Conservation (phyloP, 64 coral and sea anemone genomes). For the Stylophora pistillata region DNA sequence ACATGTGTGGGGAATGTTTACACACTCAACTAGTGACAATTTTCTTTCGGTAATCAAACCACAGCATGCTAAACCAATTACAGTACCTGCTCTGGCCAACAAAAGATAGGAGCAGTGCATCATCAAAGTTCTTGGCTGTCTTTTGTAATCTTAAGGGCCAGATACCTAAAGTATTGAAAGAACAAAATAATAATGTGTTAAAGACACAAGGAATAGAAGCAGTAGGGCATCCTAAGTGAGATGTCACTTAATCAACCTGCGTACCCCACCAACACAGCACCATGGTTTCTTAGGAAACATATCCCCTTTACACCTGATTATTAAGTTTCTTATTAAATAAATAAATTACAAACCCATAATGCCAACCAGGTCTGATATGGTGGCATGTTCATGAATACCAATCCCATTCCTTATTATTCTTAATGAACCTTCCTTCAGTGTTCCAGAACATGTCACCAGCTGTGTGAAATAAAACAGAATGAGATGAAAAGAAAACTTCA, state of each 20-base stretch:
- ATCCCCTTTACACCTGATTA: too few species aligned
- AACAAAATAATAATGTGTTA: background rate
- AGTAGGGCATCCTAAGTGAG: too few species aligned
- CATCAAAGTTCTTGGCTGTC: constrained; percentile 74
- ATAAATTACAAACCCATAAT: constrained; percentile 82
- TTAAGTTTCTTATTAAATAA: too few species aligned
- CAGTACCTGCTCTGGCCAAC: constrained; percentile 89
- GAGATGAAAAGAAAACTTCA: background rate
- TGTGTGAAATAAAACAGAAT: constrained; percentile 19
- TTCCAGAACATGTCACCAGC: constrained; percentile 97
- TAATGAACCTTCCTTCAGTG: constrained; percentile 91
- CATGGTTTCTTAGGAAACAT: too few species aligned
- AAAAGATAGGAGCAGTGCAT: constrained; percentile 95
- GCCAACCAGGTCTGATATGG: constrained; percentile 87
- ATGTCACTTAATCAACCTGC: too few species aligned
- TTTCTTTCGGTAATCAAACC: background rate
- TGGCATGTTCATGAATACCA: constrained; percentile 97
- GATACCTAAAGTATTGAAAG: constrained; percentile 44
- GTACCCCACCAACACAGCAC: too few species aligned
- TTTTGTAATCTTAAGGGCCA: constrained; percentile 89
- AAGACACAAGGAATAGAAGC: too few species aligned
- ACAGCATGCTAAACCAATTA: background rate
- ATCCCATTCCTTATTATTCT: constrained; percentile 97
- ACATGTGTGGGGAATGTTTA: too few species aligned
- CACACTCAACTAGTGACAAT: background rate